Base-by-base conservation (phyloP, 1,140 invertebrate genomes). In the Palaemon carinicauda region DNA sequence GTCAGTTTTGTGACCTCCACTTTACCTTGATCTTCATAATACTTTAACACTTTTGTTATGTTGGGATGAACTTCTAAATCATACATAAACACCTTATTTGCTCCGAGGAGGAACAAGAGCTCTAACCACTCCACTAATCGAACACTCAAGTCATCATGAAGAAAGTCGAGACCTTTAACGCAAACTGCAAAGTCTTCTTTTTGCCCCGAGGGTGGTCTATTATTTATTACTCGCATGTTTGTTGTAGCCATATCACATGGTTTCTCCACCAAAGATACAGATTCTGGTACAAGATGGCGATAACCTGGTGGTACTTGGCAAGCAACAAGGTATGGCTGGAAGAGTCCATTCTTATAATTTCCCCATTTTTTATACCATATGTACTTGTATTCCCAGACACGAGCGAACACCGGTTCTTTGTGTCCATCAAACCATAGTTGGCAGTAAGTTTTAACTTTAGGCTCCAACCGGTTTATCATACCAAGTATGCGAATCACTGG, bases 321-420 rank as follows among this genome's bases (percentile, higher is more conserved):
- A 3, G 96, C 96, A 71, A 97, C 95, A 80, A 98, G 92, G 90
- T 97, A 98, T 0, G 97, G 97, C 91, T 98, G 97, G 90, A 97
- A 96, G 65, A 97, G 95, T 9, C 96, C 96, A 91, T 97, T 95
- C 90, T 96, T 96, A 91, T 97, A 97, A 91, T 98, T 98, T 31
- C 97, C 97, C 97, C 97, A 98, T 91, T 97, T 97, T 82, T 95
- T 95, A 90, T 97, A 96, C 97, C 97, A 98, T 88, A 97, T 96
- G 91, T 98, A 98, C 90, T 97, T 97, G 92, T 98, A 98, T 91
- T 97, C 96, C 80, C 96, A 94, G 19, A 91, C 90, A 89, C 96
- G 95, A 5, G 96, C 94, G 21, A 98, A 93, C 2, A 95, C 94
- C 10, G 95, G 95, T 88, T 96, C 95, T 84, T 94, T 95, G 87